Conservation (phyloP, 1,140 invertebrate genomes). For the Pseudachorutes palmiensis region DNA sequence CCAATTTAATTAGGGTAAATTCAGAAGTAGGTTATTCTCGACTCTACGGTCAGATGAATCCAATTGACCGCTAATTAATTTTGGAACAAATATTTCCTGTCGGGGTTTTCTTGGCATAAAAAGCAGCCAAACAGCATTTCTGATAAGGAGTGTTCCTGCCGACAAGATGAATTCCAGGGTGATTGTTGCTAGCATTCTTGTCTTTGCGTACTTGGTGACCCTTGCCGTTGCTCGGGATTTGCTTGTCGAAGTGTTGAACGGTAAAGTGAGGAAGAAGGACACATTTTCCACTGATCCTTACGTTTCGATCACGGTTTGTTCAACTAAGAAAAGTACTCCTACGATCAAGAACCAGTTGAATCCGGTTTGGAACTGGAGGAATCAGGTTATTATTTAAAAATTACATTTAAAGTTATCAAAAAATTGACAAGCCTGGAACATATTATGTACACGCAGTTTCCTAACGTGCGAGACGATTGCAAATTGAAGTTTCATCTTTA, state of each 20-base stretch:
- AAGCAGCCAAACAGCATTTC: neutral
- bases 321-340: neutral
- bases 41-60: no score
- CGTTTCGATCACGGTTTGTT: neutral
- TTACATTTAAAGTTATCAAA: neutral
- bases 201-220: neutral
- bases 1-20: no score
- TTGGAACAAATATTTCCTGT: no score
- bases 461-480: neutral
- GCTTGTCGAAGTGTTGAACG: neutral
- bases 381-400: neutral
- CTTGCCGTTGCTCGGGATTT: neutral
- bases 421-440: neutral
- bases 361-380: conserved; percentile 8
- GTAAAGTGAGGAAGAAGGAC: neutral
- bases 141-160: no score
- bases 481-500: neutral
- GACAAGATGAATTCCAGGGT: neutral
- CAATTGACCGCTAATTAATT: no score
- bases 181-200: neutral
- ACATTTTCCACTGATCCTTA: neutral
- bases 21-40: no score
- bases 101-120: neutral
- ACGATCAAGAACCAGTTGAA: neutral
- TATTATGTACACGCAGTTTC: neutral